Evolutionary conservation across 2,888 invertebrate species (phyloP).

Genomic region (Lasioglossum morio): DNA sequence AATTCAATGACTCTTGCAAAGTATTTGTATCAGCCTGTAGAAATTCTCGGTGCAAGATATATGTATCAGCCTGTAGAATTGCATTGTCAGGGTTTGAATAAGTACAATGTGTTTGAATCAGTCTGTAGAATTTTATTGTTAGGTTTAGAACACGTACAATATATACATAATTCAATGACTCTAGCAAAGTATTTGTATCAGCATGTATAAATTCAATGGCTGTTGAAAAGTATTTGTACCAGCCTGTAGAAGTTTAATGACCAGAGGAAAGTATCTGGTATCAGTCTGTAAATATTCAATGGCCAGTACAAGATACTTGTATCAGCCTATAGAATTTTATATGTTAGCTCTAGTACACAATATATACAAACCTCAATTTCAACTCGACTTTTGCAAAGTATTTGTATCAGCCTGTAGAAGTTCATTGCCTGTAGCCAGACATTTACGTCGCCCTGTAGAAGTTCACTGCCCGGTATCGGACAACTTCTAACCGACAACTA

Average conservation of each 20-base stretch:
- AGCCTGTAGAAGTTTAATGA: background rate
- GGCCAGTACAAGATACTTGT: background rate
- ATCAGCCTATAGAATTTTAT: background rate
- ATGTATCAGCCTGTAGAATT: background rate
- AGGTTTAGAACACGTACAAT: background rate
- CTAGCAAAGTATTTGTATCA: background rate
- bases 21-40: background rate
- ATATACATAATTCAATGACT: background rate
- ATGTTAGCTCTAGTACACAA: too few relatives aligned
- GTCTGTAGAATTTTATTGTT: background rate
- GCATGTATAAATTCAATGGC: background rate
- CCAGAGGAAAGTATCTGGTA: background rate
- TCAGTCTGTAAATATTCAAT: background rate
- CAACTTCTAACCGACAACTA: background rate
- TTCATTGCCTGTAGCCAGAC: rapidly evolving
- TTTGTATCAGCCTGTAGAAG: background rate
- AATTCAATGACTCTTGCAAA: background rate
- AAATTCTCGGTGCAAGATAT: background rate
- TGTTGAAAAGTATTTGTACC: background rate
- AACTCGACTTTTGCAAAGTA: rapidly evolving
- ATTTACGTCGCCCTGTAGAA: background rate
- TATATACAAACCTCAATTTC: too few relatives aligned
- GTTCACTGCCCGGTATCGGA: background rate
- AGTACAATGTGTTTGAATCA: background rate
- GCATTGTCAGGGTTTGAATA: too few relatives aligned